Base-by-base conservation (phyloP, 2,888 invertebrate genomes). In the Heliconius cydno region DNA sequence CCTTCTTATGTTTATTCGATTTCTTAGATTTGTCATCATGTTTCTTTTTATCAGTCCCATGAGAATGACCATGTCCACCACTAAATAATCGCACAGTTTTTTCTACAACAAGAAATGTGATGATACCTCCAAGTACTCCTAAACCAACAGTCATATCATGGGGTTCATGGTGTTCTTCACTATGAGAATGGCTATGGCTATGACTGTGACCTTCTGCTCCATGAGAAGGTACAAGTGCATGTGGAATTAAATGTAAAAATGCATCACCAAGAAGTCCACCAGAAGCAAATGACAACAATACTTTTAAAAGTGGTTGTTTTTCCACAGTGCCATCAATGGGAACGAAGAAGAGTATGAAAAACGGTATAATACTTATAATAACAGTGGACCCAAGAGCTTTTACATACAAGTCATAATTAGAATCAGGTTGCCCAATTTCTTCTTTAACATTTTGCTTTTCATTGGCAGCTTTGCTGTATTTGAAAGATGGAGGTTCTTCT, bases 191-290 rank as follows among this genome's bases (percentile, higher is more conserved):
- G 34, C 92, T 92, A 84, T 95, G 94, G 1, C 88, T 85, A 74
- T 95, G 94, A 1, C 88, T 85, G 74, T 95, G 95, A 0, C 96
- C 96, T 84, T 95, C 95, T 13, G 80, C 83, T 38, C 83, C 86
- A n/a, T 84, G 84, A 80, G 85, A 86, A 4, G 92, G 89, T 79
- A 89, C 88, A 46, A 97, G 96, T 72, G 99, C 99, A 92, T 99
- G 99, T 1, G 99, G 99, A 88, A 99, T 99, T 83, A 99, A 95
- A 94, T 99, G 99, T 10, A 99, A 96, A 92, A 99, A 99, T 0
- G 99, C 99, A 95, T 99, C 99, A 12, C 99, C 99, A 0, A 99
- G 95, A 22, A 99, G 96, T 71, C 99, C 98, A 68, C 99, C 98
- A 2, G 99, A 98, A 0, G 99, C 99, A 92, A 99, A 99, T 25